Evolutionary conservation across 2,797 vertebrate genomes (phyloP).

Genomic region (Eurystomus glaucurus): DNA sequence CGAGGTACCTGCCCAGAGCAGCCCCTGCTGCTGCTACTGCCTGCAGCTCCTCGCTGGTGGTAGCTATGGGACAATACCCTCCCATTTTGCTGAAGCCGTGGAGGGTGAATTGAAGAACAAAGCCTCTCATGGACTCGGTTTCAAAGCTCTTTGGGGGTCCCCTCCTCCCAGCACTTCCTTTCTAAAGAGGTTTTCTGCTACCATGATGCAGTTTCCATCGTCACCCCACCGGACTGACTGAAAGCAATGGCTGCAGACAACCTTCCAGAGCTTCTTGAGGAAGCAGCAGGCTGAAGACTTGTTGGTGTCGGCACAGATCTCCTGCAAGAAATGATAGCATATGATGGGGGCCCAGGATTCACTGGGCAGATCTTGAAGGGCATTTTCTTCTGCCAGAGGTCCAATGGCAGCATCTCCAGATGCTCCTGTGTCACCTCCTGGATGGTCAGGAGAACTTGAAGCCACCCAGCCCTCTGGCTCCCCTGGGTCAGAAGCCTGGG

Average conservation of each 20-base stretch:
- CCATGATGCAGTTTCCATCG: too few species aligned
- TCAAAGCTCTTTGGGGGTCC: slow-evolving; percentile 58
- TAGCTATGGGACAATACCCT: slow-evolving; percentile 28
- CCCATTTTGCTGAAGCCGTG: slow-evolving; percentile 69
- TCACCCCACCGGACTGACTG: not conserved
- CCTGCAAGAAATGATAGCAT: rapidly evolving
- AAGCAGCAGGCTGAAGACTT: slow-evolving; percentile 30
- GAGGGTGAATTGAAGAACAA: slow-evolving; percentile 65
- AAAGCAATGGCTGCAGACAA: slow-evolving; percentile 9
- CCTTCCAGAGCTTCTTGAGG: slow-evolving; percentile 66
- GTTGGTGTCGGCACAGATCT: not conserved
- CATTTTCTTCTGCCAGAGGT: not conserved
- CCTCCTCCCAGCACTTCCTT: not conserved
- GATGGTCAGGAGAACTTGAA: not conserved
- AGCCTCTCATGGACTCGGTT: slow-evolving; percentile 64
- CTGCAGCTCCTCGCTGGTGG: slow-evolving; percentile 40
- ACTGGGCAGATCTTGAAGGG: not conserved
- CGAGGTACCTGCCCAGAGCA: slow-evolving; percentile 6
- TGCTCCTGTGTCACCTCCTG: not conserved
- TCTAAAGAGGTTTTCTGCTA: too few species aligned
- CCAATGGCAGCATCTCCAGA: not conserved
- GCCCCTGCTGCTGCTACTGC: not conserved
- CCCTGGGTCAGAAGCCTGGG: not conserved
- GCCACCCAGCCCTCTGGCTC: not conserved
- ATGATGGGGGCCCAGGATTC: not conserved